These are phyloP conservation scores for Dioctria linearis DNA, from an alignment of 2,888 invertebrate genomes.

Conservation along the genomic window DNA sequence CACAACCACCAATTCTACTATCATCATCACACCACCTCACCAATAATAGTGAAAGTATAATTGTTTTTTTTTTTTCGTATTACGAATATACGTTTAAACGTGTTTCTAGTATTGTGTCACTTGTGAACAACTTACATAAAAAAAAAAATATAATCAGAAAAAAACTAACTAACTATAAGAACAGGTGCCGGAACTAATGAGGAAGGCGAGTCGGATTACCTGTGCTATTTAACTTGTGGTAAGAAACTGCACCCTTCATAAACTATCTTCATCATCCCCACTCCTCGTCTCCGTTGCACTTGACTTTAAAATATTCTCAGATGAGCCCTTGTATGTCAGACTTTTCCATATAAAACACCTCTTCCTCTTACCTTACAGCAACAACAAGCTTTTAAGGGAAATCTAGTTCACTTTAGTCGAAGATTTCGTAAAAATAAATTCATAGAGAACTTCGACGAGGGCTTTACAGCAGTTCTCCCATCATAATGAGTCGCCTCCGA, in stretches of 20 bases:
- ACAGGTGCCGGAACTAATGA: conserved; percentile 33
- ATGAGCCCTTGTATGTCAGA: too few species aligned
- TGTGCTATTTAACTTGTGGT: conserved; percentile 27
- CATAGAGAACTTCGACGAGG: background rate
- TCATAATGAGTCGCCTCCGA: background rate
- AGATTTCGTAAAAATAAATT: too few species aligned
- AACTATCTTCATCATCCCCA: too few species aligned
- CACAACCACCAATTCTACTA: too few species aligned
- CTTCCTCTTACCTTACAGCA: too few species aligned
- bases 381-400: too few species aligned
- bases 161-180: background rate
- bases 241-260: background rate
- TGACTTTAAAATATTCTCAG: background rate
- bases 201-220: conserved; percentile 36
- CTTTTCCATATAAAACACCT: too few species aligned
- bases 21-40: too few species aligned
- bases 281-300: background rate
- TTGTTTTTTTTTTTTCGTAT: conserved; percentile 19
- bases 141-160: too few species aligned
- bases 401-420: background rate
- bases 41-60: conserved; percentile 3
- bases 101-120: conserved; percentile 27
- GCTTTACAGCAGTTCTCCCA: background rate
- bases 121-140: conserved; percentile 2
- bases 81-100: conserved; percentile 7